Conservation (phyloP, 2,888 invertebrate genomes). For the Cremastinae sp. region DNA sequence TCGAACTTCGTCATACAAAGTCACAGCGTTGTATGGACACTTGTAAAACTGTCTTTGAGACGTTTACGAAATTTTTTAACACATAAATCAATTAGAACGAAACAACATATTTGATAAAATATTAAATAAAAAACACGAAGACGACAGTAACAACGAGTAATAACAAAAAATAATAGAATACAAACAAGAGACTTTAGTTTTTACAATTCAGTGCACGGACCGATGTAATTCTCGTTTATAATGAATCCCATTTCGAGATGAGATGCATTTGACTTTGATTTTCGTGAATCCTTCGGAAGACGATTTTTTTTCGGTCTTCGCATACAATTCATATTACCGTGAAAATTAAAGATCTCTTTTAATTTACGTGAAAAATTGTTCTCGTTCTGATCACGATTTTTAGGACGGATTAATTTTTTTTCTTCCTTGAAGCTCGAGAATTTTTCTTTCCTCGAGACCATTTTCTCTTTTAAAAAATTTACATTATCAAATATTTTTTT, state of each 20-base stretch:
- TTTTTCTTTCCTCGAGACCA: neutral
- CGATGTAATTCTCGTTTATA: constrained; percentile 4
- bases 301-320: neutral
- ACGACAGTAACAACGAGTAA: constrained; percentile 8
- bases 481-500: too few species aligned
- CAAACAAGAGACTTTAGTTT: neutral
- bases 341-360: constrained; percentile 26
- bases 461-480: neutral
- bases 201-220: constrained; percentile 44
- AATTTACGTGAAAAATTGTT: constrained; percentile 14
- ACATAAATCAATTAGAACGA: neutral
- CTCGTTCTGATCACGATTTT: neutral
- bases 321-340: too few species aligned
- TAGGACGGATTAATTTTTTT: neutral
- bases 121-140: neutral
- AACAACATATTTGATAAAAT: constrained; percentile 11
- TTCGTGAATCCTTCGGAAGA: neutral
- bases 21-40: constrained; percentile 23
- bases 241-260: constrained; percentile 8
- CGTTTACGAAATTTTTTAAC: neutral
- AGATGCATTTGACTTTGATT: constrained; percentile 19
- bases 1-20: constrained; percentile 3
- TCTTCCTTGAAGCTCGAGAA: neutral
- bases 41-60: neutral
- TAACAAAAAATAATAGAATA: neutral